Evolutionary conservation across 64 coral and sea anemone species (phyloP).

Genomic region (Dendrophyllia cribrosa): DNA sequence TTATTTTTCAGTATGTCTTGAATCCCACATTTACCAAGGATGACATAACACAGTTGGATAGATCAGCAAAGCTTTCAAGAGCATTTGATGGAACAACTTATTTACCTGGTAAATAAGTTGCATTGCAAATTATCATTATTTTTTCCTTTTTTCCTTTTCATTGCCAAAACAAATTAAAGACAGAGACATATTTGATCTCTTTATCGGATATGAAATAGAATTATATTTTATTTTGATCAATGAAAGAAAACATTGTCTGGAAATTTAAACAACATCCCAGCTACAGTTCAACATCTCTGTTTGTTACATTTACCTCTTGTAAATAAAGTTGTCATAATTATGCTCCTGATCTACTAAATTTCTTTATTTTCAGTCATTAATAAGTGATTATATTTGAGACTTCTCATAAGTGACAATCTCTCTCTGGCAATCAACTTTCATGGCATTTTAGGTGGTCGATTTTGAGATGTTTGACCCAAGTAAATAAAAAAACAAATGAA

Average conservation of each 20-base stretch:
- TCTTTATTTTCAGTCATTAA: background rate
- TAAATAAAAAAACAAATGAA: no score
- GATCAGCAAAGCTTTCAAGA: conserved; percentile 94
- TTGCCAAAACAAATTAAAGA: background rate
- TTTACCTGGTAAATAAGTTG: conserved; percentile 78
- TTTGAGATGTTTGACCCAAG: no score
- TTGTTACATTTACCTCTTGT: no score
- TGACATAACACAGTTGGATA: conserved; percentile 85
- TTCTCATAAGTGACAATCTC: no score
- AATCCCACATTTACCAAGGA: conserved; percentile 95
- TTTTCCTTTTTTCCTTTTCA: background rate
- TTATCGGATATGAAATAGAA: no score
- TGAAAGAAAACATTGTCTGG: background rate
- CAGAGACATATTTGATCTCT: background rate
- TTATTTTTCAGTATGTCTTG: conserved; percentile 87
- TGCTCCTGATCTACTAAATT: no score
- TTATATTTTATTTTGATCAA: background rate
- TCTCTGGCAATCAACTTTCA: no score
- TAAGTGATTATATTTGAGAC: background rate
- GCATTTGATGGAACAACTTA: conserved; percentile 99
- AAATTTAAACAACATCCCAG: no score
- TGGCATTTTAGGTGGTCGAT: no score
- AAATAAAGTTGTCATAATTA: no score
- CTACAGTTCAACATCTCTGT: no score
- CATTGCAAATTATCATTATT: background rate